Percentiles rank a stretch among this genome's conserved stretches.
These are phyloP conservation scores for Piezodorus guildinii DNA, from an alignment of 1,140 invertebrate species.

Conservation along the genomic window DNA sequence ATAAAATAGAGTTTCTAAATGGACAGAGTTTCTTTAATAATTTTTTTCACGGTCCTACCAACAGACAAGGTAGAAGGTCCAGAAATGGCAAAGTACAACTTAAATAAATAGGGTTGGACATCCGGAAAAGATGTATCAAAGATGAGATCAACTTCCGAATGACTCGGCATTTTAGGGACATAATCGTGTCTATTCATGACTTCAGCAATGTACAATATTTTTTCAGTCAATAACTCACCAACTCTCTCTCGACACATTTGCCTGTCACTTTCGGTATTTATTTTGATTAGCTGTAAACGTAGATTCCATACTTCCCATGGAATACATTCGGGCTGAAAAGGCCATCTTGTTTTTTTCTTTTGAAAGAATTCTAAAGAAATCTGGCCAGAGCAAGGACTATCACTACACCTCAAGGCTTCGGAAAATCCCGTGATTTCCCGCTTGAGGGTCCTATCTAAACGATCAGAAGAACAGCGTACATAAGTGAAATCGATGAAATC, in stretches of 20 bases:
- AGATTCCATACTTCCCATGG: conserved; percentile 98
- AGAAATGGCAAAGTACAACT: conserved; percentile 63
- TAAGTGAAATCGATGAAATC: conserved; percentile 96
- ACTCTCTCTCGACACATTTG: conserved; percentile 79
- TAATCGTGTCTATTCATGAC: conserved; percentile 92
- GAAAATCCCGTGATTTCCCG: conserved; percentile 76
- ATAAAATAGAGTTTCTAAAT: conserved; percentile 40
- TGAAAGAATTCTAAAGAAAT: conserved; percentile 94
- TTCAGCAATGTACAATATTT: conserved; percentile 85
- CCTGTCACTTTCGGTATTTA: conserved; percentile 77
- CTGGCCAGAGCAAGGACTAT: conserved; percentile 60
- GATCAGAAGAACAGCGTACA: conserved; percentile 72
- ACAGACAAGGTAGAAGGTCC: conserved; percentile 60
- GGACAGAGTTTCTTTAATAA: conserved; percentile 76
- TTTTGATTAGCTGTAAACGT: conserved; percentile 71
- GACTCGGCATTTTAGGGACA: conserved; percentile 87
- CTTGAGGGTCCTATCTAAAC: conserved; percentile 60
- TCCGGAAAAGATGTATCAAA: conserved; percentile 88
- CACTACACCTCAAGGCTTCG: conserved; percentile 64
- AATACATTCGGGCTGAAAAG: conserved; percentile 75
- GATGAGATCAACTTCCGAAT: conserved; percentile 81
- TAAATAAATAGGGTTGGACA: conserved; percentile 92
- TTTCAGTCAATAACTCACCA: conserved; percentile 82
- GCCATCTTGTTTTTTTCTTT: conserved; percentile 77
- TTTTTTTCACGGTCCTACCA: conserved; percentile 77